Conservation (phyloP, 2,888 invertebrate species). For the Chymomyza procnemis region DNA sequence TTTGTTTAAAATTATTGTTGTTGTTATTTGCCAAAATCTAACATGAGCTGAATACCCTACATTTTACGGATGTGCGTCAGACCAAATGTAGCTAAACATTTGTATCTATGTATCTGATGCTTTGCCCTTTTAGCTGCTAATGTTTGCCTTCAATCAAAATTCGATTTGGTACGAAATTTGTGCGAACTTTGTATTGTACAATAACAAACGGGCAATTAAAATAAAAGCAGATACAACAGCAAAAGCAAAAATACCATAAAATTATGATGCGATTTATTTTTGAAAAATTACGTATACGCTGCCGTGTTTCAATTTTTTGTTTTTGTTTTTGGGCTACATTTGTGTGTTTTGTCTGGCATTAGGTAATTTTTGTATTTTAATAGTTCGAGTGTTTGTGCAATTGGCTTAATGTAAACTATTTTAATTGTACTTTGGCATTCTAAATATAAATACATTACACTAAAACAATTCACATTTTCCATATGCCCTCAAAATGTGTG, state of each 20-base stretch:
- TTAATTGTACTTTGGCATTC: constrained; percentile 58
- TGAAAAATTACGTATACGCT: constrained; percentile 69
- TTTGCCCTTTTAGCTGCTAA: neutral
- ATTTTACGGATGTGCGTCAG: constrained; percentile 65
- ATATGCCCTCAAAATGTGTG: constrained; percentile 39
- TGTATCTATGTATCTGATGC: constrained; percentile 23
- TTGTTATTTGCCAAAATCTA: constrained; percentile 10
- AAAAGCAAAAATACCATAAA: neutral
- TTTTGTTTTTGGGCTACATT: neutral
- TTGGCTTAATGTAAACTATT: constrained; percentile 59
- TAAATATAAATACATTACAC: constrained; percentile 22
- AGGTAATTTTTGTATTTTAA: constrained; percentile 56
- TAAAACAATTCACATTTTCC: constrained; percentile 19
- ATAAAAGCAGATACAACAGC: neutral
- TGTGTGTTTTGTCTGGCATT: constrained; percentile 36
- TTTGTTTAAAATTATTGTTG: neutral
- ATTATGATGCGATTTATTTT: constrained; percentile 38
- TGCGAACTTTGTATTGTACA: neutral
- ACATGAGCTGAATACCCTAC: constrained; percentile 46
- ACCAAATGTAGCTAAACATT: constrained; percentile 34
- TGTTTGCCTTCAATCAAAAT: neutral
- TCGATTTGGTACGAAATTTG: neutral
- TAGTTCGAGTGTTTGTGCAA: constrained; percentile 2
- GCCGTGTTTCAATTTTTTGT: neutral
- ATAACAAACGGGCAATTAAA: neutral